A percentile compares a stretch with the other conserved stretches of the same genome.
Conservation (phyloP, 1,140 invertebrate genomes). For the Sesamia nonagrioides region DNA sequence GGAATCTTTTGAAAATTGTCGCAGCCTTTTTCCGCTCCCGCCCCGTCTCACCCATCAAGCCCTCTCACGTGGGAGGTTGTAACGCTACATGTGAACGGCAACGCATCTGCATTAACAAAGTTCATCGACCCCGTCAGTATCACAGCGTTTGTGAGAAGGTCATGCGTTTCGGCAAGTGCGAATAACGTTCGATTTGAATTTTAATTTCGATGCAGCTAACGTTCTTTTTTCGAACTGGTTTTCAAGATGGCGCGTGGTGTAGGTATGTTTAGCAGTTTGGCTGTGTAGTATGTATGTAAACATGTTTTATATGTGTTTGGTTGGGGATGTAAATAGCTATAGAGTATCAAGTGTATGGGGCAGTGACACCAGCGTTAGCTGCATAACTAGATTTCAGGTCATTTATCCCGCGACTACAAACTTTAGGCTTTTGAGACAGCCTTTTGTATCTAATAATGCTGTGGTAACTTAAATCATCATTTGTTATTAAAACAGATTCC, state of each 20-base stretch:
- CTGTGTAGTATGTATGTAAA: neutral
- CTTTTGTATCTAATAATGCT: too few relatives aligned
- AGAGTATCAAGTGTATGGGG: neutral
- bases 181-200: conserved; percentile 64
- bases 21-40: conserved; percentile 33
- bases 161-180: conserved; percentile 76
- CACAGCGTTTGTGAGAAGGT: conserved; percentile 77
- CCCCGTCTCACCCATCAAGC: conserved; percentile 53
- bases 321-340: neutral
- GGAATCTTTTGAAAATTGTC: too few relatives aligned
- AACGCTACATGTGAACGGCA: conserved; percentile 80
- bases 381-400: too few relatives aligned
- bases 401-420: too few relatives aligned
- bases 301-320: neutral
- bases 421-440: too few relatives aligned
- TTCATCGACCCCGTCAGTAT: conserved; percentile 72
- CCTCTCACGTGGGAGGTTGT: conserved; percentile 81
- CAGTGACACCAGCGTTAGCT: neutral
- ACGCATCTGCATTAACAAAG: conserved; percentile 79
- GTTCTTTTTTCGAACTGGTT: conserved; percentile 44
- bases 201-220: conserved; percentile 54
- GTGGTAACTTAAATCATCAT: too few relatives aligned
- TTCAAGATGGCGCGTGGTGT: conserved; percentile 28
- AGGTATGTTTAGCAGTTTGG: neutral
- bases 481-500: too few relatives aligned